Evolutionary conservation across 1,140 invertebrate species (phyloP).

Genomic region (Drosophila ogumai): DNA sequence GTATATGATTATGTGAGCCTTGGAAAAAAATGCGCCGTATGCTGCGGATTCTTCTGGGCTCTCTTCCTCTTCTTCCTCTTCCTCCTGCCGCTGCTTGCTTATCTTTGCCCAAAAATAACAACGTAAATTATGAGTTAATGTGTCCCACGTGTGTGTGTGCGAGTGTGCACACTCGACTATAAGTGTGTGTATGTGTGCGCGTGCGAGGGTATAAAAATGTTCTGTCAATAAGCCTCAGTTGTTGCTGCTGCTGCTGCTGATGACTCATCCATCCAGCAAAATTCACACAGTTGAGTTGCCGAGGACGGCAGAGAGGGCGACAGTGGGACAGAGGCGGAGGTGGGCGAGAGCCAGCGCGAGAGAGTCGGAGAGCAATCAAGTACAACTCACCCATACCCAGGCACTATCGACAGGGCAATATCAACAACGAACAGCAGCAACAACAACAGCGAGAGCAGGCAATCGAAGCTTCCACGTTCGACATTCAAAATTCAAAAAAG

Average conservation of each 20-base stretch:
- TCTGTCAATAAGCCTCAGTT: constrained; percentile 73
- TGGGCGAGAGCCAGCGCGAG: constrained; percentile 7
- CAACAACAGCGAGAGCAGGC: constrained; percentile 10
- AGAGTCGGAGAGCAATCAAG: constrained; percentile 9
- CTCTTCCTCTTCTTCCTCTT: constrained; percentile 5
- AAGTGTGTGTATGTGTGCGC: constrained; percentile 26
- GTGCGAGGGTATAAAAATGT: constrained; percentile 68
- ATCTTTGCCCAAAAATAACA: constrained; percentile 78
- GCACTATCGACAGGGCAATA: constrained; percentile 67
- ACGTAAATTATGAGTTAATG: constrained; percentile 82
- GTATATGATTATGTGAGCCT: constrained; percentile 31
- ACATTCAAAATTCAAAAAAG: constrained; percentile 44
- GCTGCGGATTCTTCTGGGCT: constrained; percentile 50
- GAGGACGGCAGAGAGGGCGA: constrained; percentile 28
- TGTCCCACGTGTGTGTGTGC: constrained; percentile 43
- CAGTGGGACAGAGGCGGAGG: constrained; percentile 4
- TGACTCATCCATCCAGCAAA: constrained; percentile 73
- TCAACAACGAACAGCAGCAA: constrained; percentile 49
- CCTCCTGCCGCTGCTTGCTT: constrained; percentile 31
- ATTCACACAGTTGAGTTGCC: constrained; percentile 59
- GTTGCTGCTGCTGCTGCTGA: constrained; percentile 28
- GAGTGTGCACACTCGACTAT: constrained; percentile 17
- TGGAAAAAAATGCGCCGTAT: constrained; percentile 52
- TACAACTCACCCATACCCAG: constrained; percentile 53
- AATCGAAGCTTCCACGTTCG: constrained; percentile 60